Evolutionary conservation across 2,113 vertebrate genomes (phyloP).

Genomic region (Crotophaga sulcirostris): DNA sequence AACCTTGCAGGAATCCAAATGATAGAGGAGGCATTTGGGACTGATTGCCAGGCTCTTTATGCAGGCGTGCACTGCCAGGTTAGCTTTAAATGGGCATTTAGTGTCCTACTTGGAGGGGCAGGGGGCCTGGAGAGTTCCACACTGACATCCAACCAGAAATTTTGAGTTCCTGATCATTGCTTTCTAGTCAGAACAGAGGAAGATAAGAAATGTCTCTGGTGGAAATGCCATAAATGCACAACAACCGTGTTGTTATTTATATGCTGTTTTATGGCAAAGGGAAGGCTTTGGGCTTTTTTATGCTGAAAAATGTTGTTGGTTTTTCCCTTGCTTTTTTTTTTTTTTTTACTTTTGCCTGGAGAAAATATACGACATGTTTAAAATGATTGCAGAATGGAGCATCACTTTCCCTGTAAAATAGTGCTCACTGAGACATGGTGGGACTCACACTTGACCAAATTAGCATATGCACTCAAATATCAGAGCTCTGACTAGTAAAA

Average conservation of each 20-base stretch:
- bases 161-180: background rate
- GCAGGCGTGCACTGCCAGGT: background rate
- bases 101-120: background rate
- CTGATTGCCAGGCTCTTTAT: constrained; percentile 6
- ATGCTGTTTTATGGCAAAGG: background rate
- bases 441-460: constrained; percentile 57
- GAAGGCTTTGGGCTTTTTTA: constrained; percentile 29
- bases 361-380: background rate
- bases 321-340: background rate
- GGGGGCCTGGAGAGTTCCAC: background rate
- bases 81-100: background rate
- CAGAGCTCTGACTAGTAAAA: constrained; percentile 57
- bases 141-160: background rate
- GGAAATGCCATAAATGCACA: background rate
- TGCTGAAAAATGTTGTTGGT: background rate
- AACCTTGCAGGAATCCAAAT: constrained; percentile 39
- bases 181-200: background rate
- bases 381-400: background rate
- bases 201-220: background rate
- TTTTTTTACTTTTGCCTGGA: background rate
- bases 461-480: constrained; percentile 40
- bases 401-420: constrained; percentile 5
- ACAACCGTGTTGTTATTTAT: background rate
- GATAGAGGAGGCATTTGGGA: constrained; percentile 18
- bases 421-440: constrained; percentile 13